Base-by-base conservation (phyloP, 2,113 vertebrate species). In the Parotia lawesii region DNA sequence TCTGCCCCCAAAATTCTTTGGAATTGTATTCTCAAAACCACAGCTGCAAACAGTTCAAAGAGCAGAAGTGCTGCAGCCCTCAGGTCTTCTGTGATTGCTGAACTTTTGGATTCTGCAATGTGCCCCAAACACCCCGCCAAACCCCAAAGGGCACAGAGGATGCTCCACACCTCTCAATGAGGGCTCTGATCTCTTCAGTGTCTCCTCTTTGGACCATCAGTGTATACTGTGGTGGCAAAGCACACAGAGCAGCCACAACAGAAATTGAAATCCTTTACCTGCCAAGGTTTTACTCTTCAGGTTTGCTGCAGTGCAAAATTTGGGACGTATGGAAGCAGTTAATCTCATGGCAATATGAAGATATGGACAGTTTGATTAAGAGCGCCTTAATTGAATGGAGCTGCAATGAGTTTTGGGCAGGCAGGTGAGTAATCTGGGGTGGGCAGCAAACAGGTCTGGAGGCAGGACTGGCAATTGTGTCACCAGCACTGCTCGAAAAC, bases 351-450 rank as follows among this genome's bases (percentile, higher is more conserved):
- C 6, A 89, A 37, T 61, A 24, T 17, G 10, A 48, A 33, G 24
- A 65, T 57, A 20, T 58, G 15, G 24, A 48, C 7, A 44, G 27
- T 51, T 61, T 40, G 8, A 2, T 67, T 81, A 14, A 51, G 27
- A 51, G 6, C 2, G 18, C 3, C 12, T 51, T 53, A 51, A 40
- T 2, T 2, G 2, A 62, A 40, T 22, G 24, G 4, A 54, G 3
- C 11, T 38, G 29, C 27, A 56, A 4, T 0, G 2, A 65, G 2
- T 28, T 83, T 38, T 69, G 37, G 37, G 5, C 13, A 54, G 53
- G 11, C 14, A 21, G 0, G 1, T 27, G 31, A 16, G 6, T 31
- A 47, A 4, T 22, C 17, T 2, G 0, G 11, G 3, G 6, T 1
- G 1, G 15, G 62, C 12, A 83, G 24, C 48, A 60, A 38, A 10